Percentiles rank a stretch among this genome's conserved stretches.
phyloP scores from a whole-genome alignment of 2,888 invertebrate species.

The Prosapia bicincta region DNA sequence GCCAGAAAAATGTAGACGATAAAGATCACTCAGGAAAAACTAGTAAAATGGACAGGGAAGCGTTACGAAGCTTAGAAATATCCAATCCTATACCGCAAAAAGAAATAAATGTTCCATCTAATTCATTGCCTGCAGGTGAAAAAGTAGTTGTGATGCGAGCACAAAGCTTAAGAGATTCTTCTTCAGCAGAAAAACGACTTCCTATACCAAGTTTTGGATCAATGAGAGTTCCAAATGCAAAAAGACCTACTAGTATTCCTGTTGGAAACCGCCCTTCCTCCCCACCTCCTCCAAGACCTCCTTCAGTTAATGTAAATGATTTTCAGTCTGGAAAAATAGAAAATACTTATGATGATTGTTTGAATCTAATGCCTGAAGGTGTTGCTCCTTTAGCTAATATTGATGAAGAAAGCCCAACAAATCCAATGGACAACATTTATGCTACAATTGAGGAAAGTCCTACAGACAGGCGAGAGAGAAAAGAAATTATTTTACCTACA shows the following conservation, averaged over 20 bases:
- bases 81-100: constrained; percentile 77
- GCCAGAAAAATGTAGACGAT: constrained; percentile 29
- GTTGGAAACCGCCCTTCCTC: constrained; percentile 59
- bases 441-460: constrained; percentile 82
- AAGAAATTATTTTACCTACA: constrained; percentile 40
- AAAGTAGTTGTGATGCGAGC: constrained; percentile 67
- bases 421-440: constrained; percentile 71
- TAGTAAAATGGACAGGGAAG: constrained; percentile 62
- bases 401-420: constrained; percentile 54
- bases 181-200: constrained; percentile 52
- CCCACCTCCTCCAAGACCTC: constrained; percentile 46
- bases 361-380: constrained; percentile 57
- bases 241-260: constrained; percentile 72
- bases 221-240: constrained; percentile 65
- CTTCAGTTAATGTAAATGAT: constrained; percentile 48
- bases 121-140: constrained; percentile 52
- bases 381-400: constrained; percentile 57
- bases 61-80: constrained; percentile 72
- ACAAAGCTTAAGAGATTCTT: constrained; percentile 73
- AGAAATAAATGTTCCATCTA: constrained; percentile 62
- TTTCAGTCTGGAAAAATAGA: constrained; percentile 52
- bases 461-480: constrained; percentile 46
- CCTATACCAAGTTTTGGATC: constrained; percentile 75
- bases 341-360: constrained; percentile 69
- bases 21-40: constrained; percentile 46